A percentile compares a stretch with the other conserved stretches of the same genome.
phyloP scores from a whole-genome alignment of 2,797 vertebrate genomes.

The Siniperca obscura region DNA sequence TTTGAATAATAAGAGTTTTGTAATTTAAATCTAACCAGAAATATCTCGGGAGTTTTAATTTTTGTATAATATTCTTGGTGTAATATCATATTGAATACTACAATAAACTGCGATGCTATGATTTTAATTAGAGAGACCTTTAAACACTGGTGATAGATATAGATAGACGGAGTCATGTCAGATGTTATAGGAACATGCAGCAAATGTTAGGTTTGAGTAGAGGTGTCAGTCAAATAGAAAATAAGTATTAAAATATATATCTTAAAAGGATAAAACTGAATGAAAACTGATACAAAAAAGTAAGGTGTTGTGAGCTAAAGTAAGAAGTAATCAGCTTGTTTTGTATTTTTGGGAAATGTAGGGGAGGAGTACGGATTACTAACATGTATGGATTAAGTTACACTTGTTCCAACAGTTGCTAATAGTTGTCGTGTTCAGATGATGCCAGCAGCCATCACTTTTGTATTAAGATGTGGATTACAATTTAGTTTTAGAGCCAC shows the following conservation, averaged over 20 bases:
- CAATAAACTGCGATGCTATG: not conserved
- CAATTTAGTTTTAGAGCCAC: conserved; percentile 44
- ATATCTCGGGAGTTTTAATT: not conserved
- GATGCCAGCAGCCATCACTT: conserved; percentile 29
- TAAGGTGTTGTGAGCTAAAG: not conserved
- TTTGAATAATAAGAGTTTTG: not conserved
- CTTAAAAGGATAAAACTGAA: not conserved
- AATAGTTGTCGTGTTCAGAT: conserved; percentile 40
- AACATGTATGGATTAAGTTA: conserved; percentile 45
- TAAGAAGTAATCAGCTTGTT: not conserved
- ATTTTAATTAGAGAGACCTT: not conserved
- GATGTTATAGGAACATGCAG: not conserved
- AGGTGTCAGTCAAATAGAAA: not conserved
- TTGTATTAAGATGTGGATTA: conserved; percentile 38
- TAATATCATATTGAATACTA: not conserved
- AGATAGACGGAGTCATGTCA: not conserved
- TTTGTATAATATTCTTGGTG: not conserved
- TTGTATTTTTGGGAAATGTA: conserved; percentile 20
- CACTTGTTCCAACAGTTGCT: conserved; percentile 32
- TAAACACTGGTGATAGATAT: not conserved
- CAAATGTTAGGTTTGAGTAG: not conserved
- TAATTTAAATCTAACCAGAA: not conserved
- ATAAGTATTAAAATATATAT: not conserved
- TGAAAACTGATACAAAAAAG: not conserved
- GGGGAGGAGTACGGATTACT: conserved; percentile 25